A percentile compares a stretch with the other conserved stretches of the same genome.
Evolutionary conservation across 2,113 vertebrate species (phyloP).

Genomic region (Corythornis madagascariensis): DNA sequence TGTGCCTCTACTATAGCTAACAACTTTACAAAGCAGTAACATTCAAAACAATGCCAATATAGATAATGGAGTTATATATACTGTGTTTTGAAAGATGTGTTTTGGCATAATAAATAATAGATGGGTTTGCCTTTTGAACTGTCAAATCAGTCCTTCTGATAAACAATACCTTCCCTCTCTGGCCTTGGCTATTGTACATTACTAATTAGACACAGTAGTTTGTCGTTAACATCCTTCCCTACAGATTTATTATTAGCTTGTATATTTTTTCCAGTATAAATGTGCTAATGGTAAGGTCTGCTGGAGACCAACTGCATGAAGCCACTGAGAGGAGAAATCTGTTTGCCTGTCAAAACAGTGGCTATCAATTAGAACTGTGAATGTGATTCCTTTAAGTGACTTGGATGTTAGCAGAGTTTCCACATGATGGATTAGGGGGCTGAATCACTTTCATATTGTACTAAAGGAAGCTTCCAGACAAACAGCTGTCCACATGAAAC

Average conservation of each 20-base stretch:
- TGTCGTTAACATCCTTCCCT: constrained; percentile 53
- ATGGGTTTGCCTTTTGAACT: constrained; percentile 28
- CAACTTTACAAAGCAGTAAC: constrained; percentile 1
- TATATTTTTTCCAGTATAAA: constrained; percentile 25
- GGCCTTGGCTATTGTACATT: constrained; percentile 30
- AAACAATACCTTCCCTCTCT: constrained; percentile 26
- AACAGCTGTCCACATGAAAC: constrained; percentile 28
- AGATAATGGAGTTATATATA: not conserved
- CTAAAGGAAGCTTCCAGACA: constrained; percentile 46
- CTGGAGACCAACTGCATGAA: constrained; percentile 52
- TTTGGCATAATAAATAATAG: constrained; percentile 43
- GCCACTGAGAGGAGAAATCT: constrained; percentile 45
- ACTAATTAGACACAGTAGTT: constrained; percentile 62
- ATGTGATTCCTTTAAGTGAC: constrained; percentile 57
- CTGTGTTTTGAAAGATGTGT: constrained; percentile 13
- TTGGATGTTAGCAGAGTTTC: constrained; percentile 42
- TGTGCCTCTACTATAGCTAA: not conserved
- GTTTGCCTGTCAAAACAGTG: constrained; percentile 59
- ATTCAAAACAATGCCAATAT: not conserved
- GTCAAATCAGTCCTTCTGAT: constrained; percentile 42
- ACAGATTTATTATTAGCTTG: constrained; percentile 36
- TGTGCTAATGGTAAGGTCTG: constrained; percentile 66
- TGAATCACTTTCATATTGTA: constrained; percentile 44
- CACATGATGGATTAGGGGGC: constrained; percentile 48
- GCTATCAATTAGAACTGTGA: constrained; percentile 66